Base-by-base conservation (phyloP, 2,113 vertebrate genomes). In the Talpa occidentalis region DNA sequence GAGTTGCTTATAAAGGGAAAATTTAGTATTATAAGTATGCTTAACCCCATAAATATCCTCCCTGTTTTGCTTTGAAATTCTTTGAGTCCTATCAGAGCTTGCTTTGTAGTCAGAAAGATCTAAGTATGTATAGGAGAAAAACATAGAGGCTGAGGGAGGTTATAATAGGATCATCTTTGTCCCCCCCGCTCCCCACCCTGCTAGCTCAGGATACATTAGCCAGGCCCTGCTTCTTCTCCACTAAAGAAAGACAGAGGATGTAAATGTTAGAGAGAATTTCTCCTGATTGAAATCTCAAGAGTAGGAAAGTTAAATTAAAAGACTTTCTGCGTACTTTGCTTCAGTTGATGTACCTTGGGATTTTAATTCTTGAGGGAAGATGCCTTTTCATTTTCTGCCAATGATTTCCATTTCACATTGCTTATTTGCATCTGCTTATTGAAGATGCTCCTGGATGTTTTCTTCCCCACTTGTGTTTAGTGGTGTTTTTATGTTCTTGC, bases 221-320 rank as follows among this genome's bases (percentile, higher is more conserved):
- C 92, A 97, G 92, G 84, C 81, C 80, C 73, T 78, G 49, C 69
- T 52, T 52, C 60, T 82, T 70, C 26, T 88, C 62, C 56, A 49
- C 28, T 49, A 30, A 86, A 76, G 94, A 94, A 81, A 91, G 70
- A 74, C 80, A 84, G 81, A 54, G 3, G 44, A 56, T 94, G 28
- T 64, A n/a, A 87, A 44, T 67, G 37, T n/a, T 86, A 81, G 87
- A 44, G 87, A 95, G 91, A 21, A 54, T 84, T 95, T 88, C n/a
- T 81, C 80, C 44, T 93, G 86, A 95, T 91, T 76, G 88, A 95
- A 94, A 64, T 95, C 87, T 96, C 76, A 79, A 80, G 90, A 76
- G 76, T 30, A 78, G 77, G 62, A 28, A 94, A 81, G 78, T 88
- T 69, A 78, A 95, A 37, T 86, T 56, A 64, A 70, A 87, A 62